Evolutionary conservation across 2,888 invertebrate species (phyloP).

Genomic region (Melanostoma mellinum): DNA sequence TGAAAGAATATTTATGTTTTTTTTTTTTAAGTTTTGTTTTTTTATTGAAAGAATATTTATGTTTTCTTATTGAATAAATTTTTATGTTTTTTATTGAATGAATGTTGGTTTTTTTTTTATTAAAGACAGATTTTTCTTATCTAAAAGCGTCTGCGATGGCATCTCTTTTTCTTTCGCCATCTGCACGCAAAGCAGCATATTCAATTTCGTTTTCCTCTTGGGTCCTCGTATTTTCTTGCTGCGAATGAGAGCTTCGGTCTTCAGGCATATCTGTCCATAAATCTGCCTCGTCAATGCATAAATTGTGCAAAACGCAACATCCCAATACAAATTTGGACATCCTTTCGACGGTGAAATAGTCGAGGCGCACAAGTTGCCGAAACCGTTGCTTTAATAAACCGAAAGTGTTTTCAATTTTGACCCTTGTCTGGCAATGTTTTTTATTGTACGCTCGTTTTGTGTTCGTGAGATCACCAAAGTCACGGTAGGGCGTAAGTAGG

Average conservation of each 20-base stretch:
- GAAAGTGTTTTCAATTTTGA: background rate
- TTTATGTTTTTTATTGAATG: no score
- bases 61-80: no score
- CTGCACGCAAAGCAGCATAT: background rate
- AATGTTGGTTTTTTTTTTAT: no score
- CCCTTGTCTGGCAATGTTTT: background rate
- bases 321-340: slow-evolving; percentile 21
- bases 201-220: background rate
- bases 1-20: no score
- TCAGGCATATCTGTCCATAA: background rate
- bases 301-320: slow-evolving; percentile 6
- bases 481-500: slow-evolving; percentile 7
- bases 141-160: background rate
- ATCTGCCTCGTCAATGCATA: slow-evolving; percentile 11
- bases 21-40: no score
- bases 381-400: slow-evolving; percentile 10
- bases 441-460: background rate
- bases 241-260: no score
- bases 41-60: no score
- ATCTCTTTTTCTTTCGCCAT: slow-evolving; percentile 1
- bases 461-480: background rate
- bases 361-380: background rate
- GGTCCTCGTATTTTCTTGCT: background rate
- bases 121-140: background rate
- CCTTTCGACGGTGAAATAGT: slow-evolving; percentile 1